Base-by-base conservation (phyloP, 2,113 vertebrate species). In the Phycodurus eques region DNA sequence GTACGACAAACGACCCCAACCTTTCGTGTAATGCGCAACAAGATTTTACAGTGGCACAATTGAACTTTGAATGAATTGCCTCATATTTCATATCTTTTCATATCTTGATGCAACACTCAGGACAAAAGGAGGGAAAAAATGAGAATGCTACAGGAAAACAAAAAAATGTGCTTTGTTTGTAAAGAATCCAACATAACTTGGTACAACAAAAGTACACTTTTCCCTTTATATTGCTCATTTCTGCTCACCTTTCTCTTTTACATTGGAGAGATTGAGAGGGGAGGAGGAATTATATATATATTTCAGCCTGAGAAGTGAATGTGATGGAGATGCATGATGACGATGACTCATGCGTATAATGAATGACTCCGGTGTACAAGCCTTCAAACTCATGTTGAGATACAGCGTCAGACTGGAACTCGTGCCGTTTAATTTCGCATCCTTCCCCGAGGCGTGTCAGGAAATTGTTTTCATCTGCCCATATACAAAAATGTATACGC, bases 11-110 rank as follows among this genome's bases (percentile, higher is more conserved):
- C 64, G 75, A 86, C 83, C 84, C 75, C 67, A 68, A 85, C 85
- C 89, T 90, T 87, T 91, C 70, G 80, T 79, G 71, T 90, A 89
- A 88, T 69, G 81, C 82, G 82, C 82, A 80, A 81, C 86, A 88
- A 91, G 10, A 44, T 90, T 85, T 71, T 80, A 84, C 46, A 87
- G 72, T 84, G 82, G 81, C 73, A 62, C 83, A 74, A 67, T n/a
- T 88, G 83, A 89, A 84, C 83, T 80, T 67, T 35, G 61, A 65
- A 87, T 73, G 69, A 85, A 91, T 83, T 75, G 71, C 65, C 78
- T 71, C 72, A 75, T 73, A 73, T 83, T 86, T 80, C 69, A 59
- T 22, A 27, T 27, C 39, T 10, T 22, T 64, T 5, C 19, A 14
- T 43, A 13, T 44, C 9, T 42, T 44, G 62, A n/a, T 11, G 20